These are phyloP conservation scores for Hartigia nigra DNA, from an alignment of 2,888 invertebrate species.

Conservation along the genomic window DNA sequence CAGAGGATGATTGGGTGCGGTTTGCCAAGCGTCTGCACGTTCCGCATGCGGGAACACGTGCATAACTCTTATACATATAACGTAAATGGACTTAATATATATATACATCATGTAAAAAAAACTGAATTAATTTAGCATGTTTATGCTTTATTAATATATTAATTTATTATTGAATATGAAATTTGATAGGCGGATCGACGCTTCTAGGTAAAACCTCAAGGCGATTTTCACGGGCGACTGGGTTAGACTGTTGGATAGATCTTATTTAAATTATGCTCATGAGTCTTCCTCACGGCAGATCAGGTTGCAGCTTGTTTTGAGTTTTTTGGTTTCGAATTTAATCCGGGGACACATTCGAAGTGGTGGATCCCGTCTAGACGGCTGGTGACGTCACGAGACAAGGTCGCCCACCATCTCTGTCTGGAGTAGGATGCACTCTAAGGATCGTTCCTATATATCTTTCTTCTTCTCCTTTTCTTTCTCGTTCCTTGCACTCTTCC, in stretches of 20 bases:
- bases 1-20: neutral
- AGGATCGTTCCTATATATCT: neutral
- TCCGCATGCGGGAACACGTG: neutral
- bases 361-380: constrained; percentile 54
- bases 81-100: neutral
- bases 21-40: neutral
- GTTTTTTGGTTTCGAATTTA: constrained; percentile 46
- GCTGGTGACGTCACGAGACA: constrained; percentile 55
- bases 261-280: neutral
- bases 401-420: constrained; percentile 53
- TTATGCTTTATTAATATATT: neutral
- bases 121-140: neutral
- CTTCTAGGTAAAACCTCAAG: neutral
- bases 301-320: constrained; percentile 25
- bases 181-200: neutral
- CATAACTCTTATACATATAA: neutral
- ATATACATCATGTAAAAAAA: no score
- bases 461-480: neutral
- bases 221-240: neutral
- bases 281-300: neutral
- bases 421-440: constrained; percentile 16
- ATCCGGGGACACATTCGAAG: constrained; percentile 46
- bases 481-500: neutral
- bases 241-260: neutral
- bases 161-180: neutral